Base-by-base conservation (phyloP, 2,888 invertebrate genomes). In the Falcaria lacertinaria region DNA sequence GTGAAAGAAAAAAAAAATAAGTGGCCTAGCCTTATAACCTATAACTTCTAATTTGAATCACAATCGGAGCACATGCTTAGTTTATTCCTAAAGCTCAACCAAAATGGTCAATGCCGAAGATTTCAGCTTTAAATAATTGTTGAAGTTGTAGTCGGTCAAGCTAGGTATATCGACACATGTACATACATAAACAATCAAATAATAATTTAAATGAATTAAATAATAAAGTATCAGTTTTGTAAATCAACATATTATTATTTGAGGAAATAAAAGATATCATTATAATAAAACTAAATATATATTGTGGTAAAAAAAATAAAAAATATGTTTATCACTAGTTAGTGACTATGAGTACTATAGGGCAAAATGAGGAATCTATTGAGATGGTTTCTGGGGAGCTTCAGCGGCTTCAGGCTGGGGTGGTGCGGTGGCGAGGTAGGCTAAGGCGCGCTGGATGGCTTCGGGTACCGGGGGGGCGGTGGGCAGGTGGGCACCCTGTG, bases 391-490 rank as follows among this genome's bases (percentile, higher is more conserved):
- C 19, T 19, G 19, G 19, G 19, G 44, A 42, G 33, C 42, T 22
- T 53, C 48, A 33, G 50, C 43, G 36, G 42, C 40, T 44, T 59
- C 51, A 50, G 74, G 65, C 52, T 80, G 82, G 39, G 49, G 69
- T 16, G 93, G 91, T 33, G 92, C 91, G 35, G 92, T 91, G 38
- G 93, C 93, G 63, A 93, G 82, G 70, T 91, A 93, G 28, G 90
- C 93, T 39, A 94, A 78, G 15, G 94, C 91, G 45, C 91, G 90
- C 64, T 93, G 91, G 60, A 94, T 94, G 48, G 92, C 91, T 43
- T 90, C 92, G 16, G 94, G 94, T 45, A 94, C 93, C 55, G 94
- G 94, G 32, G 94, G 94, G 6, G 93, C 90, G 7, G 91, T 92
- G 22, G 92, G 92, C n/a, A 92, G 71, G 59, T 92, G 92, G 7